phyloP scores from a whole-genome alignment of 2,797 vertebrate species.

The Jordanella pulchra region DNA sequence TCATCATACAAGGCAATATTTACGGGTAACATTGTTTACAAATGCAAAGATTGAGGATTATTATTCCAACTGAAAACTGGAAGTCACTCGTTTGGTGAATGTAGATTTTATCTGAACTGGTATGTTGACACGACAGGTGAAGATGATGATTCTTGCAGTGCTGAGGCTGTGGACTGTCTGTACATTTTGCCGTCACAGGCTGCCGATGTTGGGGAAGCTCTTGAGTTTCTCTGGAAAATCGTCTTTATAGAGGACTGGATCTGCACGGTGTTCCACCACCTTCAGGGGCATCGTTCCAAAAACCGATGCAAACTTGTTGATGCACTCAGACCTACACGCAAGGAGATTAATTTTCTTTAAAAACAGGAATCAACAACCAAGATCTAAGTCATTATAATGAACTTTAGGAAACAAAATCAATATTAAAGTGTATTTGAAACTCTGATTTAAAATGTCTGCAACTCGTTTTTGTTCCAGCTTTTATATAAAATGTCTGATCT shows the following conservation, averaged over 20 bases:
- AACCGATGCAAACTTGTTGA: constrained; percentile 98
- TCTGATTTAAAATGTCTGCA: too few species aligned
- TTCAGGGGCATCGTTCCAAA: constrained; percentile 98
- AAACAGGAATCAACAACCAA: not conserved
- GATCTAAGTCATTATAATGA: not conserved
- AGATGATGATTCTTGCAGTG: constrained; percentile 7
- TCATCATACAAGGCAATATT: not conserved
- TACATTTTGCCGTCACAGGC: constrained; percentile 81
- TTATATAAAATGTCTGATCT: too few species aligned
- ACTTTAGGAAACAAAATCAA: too few species aligned
- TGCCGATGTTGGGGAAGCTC: constrained; percentile 99
- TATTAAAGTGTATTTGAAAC: too few species aligned
- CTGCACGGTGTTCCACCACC: constrained; percentile 96
- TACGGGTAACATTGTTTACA: constrained; percentile 9
- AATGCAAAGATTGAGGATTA: not conserved
- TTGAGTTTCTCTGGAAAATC: constrained; percentile 99
- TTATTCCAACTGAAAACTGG: not conserved
- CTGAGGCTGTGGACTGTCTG: constrained; percentile 23
- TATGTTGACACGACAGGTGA: constrained; percentile 5
- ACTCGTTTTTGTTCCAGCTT: too few species aligned
- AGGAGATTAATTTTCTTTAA: not conserved
- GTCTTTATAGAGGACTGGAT: constrained; percentile 97
- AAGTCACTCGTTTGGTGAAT: constrained; percentile 1
- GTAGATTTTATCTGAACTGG: constrained; percentile 8
- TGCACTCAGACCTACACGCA: constrained; percentile 90